Evolutionary conservation across 23 tunicate species (phyloP), one percentile per base, ranked within the genome.

Genomic region (Ciona savignyi): DNA sequence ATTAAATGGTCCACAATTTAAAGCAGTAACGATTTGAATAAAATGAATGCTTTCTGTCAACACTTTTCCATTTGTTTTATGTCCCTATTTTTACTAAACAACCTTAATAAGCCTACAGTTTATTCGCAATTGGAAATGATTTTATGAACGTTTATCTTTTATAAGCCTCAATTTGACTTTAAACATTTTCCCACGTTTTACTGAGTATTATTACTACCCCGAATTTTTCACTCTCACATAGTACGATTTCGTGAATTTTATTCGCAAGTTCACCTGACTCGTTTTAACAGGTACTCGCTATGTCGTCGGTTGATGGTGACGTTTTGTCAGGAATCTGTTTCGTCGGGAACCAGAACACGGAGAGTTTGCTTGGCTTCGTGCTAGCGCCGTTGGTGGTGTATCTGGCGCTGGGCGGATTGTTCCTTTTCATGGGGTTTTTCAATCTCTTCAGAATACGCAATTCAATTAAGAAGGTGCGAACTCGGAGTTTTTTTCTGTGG

Each of bases 281-380:
- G 56, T 42, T 66, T 27, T 1, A 27, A 9, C 63, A 88, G 96
- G 84, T 86, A 20, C 51, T 93, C 63, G 89, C 75, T 9, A 86
- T 85, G 70, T 81, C 92, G 62, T 73, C 84, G 0, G 82, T 94
- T 3, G 95, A 87, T 68, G 99, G 99, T 26, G 99, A 94, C 67
- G 74, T 93, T 0, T 70, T 94, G 64, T 66, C 93, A 29, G 99
- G 99, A 23, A 83, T 83, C 22, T 94, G 99, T 48, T 77, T 25
- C 69, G 99, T 94, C 30, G 99, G 99, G 26, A 87, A 79, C 66
- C 88, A 80, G 48, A 79, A 83, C 51, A 32, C 79, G 26, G 33
- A 62, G 19, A 72, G 34, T 62, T 65, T 94, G 22, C 84, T 79
- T n/a, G 77, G 80, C 0, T 94, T 94, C 67, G 85, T 94, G 9